phyloP scores from a whole-genome alignment of 2,797 vertebrate genomes.

The Protonibea diacanthus region DNA sequence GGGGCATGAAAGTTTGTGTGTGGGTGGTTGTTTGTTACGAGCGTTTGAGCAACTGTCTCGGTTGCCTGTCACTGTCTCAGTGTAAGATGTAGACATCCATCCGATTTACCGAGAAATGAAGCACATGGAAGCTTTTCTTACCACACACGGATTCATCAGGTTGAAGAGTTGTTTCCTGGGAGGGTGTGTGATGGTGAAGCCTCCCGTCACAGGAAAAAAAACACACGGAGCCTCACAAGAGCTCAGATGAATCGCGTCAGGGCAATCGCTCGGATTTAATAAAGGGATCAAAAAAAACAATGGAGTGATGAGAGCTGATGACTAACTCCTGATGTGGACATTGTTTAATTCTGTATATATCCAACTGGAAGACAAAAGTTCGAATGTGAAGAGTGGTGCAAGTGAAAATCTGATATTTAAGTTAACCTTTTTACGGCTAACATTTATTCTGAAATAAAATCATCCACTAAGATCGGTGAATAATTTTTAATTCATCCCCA shows the following conservation, averaged over 20 bases:
- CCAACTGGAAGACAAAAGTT: not conserved
- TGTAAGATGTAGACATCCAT: conserved; percentile 58
- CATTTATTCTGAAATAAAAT: not conserved
- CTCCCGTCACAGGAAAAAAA: conserved; percentile 25
- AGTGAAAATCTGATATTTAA: not conserved
- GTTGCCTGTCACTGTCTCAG: conserved; percentile 51
- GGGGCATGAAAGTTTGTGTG: conserved; percentile 59
- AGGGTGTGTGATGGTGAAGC: conserved; percentile 31
- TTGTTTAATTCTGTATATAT: conserved; percentile 5
- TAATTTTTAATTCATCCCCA: not conserved
- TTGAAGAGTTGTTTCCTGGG: conserved; percentile 47
- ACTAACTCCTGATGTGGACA: conserved; percentile 3
- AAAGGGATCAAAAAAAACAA: conserved; percentile 20
- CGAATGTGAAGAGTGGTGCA: not conserved
- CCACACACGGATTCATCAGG: conserved; percentile 33
- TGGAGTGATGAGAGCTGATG: not conserved
- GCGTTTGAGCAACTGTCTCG: conserved; percentile 34
- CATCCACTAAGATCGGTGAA: not conserved
- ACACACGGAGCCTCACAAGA: not conserved
- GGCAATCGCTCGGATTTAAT: conserved; percentile 12
- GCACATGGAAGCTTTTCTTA: conserved; percentile 4
- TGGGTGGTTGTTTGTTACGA: conserved; percentile 67
- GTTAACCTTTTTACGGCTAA: not conserved
- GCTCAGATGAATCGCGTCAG: conserved; percentile 7
- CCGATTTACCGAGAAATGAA: conserved; percentile 35